These are phyloP conservation scores for Corythaixoides concolor DNA, from an alignment of 2,113 vertebrate species.

Conservation along the genomic window DNA sequence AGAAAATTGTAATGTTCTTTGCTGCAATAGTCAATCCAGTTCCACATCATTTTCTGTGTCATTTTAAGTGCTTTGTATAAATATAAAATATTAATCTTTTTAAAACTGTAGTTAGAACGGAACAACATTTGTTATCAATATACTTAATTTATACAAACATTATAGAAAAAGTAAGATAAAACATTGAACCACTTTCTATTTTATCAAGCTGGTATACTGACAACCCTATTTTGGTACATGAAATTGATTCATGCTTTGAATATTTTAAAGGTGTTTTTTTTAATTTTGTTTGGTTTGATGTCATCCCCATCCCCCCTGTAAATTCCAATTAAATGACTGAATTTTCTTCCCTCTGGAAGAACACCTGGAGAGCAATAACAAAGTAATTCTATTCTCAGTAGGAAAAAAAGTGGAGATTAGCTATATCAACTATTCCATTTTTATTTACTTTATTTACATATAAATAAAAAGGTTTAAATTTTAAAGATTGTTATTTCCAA, in stretches of 20 bases:
- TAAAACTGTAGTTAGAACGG: neutral
- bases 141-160: neutral
- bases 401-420: neutral
- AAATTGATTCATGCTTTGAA: neutral
- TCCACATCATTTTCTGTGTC: neutral
- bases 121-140: neutral
- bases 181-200: neutral
- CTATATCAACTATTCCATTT: neutral
- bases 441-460: neutral
- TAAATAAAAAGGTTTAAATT: neutral
- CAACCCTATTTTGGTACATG: neutral
- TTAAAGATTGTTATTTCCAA: neutral
- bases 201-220: neutral
- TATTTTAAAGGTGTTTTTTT: neutral
- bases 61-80: neutral
- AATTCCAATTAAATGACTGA: neutral
- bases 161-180: neutral
- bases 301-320: rapidly evolving
- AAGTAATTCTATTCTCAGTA: neutral
- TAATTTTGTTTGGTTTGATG: neutral
- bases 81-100: neutral
- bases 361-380: neutral
- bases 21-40: neutral
- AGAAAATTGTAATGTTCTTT: neutral
- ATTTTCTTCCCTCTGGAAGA: neutral